A percentile compares a stretch with the other conserved stretches of the same genome.
Conservation (phyloP, 2,888 invertebrate genomes). For the Physocephala rufipes region DNA sequence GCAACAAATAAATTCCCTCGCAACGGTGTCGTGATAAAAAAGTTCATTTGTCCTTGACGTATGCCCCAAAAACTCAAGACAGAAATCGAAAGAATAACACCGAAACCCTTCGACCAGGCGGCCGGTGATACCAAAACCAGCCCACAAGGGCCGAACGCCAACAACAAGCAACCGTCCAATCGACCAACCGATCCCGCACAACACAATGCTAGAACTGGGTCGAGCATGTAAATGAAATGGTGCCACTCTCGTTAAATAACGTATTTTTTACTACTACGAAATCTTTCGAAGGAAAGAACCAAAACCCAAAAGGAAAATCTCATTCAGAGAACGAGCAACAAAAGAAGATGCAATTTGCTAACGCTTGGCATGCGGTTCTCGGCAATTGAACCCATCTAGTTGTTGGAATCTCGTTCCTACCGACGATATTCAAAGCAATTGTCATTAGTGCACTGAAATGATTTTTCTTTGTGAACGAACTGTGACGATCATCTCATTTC, state of each 20-base stretch:
- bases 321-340: neutral
- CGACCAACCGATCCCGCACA: neutral
- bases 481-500: neutral
- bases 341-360: neutral
- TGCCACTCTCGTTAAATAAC: constrained; percentile 2
- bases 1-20: too few relatives aligned
- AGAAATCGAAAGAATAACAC: too few relatives aligned
- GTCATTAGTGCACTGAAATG: neutral
- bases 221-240: constrained; percentile 15
- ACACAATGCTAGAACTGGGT: constrained; percentile 3
- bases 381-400: neutral
- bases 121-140: too few relatives aligned
- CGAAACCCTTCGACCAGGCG: too few relatives aligned
- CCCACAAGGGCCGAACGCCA: too few relatives aligned
- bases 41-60: too few relatives aligned
- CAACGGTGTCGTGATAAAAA: too few relatives aligned
- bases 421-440: too few relatives aligned
- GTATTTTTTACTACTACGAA: neutral
- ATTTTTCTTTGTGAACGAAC: constrained; percentile 8
- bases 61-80: too few relatives aligned
- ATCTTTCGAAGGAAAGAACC: neutral
- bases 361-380: neutral
- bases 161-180: too few relatives aligned
- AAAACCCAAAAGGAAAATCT: neutral
- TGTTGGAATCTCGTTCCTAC: constrained; percentile 11